Percentiles rank a stretch among this genome's conserved stretches.
phyloP scores from a whole-genome alignment of 2,797 vertebrate species.

The Takifugu rubripes region DNA sequence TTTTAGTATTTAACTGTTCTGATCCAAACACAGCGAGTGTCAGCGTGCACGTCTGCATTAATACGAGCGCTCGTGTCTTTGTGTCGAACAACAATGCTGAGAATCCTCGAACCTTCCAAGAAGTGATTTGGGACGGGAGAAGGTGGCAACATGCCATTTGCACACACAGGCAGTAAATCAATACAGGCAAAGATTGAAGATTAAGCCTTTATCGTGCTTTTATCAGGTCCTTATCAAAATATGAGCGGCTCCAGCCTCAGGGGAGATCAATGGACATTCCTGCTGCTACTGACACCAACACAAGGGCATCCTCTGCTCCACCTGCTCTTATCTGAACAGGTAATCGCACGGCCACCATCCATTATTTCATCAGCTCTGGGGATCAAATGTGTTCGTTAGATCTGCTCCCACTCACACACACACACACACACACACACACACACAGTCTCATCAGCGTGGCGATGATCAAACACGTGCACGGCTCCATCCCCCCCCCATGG shows the following conservation, averaged over 20 bases:
- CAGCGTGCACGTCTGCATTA: not conserved
- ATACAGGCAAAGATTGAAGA: constrained; percentile 67
- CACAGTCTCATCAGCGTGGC: not conserved
- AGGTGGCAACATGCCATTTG: constrained; percentile 28
- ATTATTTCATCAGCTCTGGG: constrained; percentile 46
- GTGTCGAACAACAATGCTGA: constrained; percentile 5
- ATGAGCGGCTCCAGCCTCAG: constrained; percentile 50
- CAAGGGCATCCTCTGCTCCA: constrained; percentile 57
- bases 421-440: not conserved
- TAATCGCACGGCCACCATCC: constrained; percentile 44
- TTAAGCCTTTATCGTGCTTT: constrained; percentile 66
- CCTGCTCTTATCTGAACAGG: constrained; percentile 47
- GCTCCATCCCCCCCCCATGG: no score
- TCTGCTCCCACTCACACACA: not conserved
- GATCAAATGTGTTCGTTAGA: constrained; percentile 29
- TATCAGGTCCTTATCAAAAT: constrained; percentile 70
- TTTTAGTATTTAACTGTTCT: not conserved
- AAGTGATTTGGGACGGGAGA: constrained; percentile 34
- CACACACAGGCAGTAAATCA: constrained; percentile 57
- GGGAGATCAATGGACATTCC: constrained; percentile 61
- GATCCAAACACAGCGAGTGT: not conserved
- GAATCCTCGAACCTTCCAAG: constrained; percentile 17
- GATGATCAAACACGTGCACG: no score
- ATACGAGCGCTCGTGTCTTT: no score
- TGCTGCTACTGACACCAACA: constrained; percentile 67